These are phyloP conservation scores for Oncorhynchus mykiss DNA, from an alignment of 2,113 vertebrate species.

Conservation along the genomic window DNA sequence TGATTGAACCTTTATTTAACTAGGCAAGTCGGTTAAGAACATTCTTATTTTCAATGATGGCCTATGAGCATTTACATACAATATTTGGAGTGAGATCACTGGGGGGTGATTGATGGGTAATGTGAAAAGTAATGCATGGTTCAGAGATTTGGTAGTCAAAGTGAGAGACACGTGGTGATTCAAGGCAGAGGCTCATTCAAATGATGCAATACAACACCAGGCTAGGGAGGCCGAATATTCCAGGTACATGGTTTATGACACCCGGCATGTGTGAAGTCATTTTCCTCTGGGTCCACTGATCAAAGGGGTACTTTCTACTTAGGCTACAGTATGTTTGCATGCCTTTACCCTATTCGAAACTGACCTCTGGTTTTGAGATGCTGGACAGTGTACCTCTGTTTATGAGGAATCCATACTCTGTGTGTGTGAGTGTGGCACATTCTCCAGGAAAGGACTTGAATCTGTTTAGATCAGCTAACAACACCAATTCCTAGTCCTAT, in stretches of 20 bases:
- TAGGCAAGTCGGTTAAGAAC: too few relatives aligned
- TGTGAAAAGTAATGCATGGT: constrained; percentile 1
- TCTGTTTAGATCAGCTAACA: not conserved
- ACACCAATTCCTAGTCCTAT: not conserved
- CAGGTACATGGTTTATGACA: constrained; percentile 25
- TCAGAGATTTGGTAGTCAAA: constrained; percentile 24
- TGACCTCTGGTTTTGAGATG: not conserved
- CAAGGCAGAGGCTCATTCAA: constrained; percentile 26
- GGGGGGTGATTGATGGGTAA: too few relatives aligned
- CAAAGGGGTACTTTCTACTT: not conserved
- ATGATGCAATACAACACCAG: constrained; percentile 18
- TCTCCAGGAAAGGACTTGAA: not conserved
- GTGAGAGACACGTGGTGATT: not conserved
- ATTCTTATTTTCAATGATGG: too few relatives aligned
- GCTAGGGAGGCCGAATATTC: constrained; percentile 13
- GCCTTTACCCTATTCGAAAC: not conserved
- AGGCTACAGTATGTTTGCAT: not conserved
- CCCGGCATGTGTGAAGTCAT: constrained; percentile 15
- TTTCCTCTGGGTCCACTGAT: not conserved
- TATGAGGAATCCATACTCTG: not conserved
- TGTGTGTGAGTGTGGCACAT: not conserved
- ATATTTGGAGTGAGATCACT: too few relatives aligned
- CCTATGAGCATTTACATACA: too few relatives aligned
- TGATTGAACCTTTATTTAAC: too few relatives aligned
- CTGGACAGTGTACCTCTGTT: too few relatives aligned